A percentile compares a stretch with the other conserved stretches of the same genome.
Conservation (phyloP, 92 coral and sea anemone species). For the Anthopleura xanthogrammica region DNA sequence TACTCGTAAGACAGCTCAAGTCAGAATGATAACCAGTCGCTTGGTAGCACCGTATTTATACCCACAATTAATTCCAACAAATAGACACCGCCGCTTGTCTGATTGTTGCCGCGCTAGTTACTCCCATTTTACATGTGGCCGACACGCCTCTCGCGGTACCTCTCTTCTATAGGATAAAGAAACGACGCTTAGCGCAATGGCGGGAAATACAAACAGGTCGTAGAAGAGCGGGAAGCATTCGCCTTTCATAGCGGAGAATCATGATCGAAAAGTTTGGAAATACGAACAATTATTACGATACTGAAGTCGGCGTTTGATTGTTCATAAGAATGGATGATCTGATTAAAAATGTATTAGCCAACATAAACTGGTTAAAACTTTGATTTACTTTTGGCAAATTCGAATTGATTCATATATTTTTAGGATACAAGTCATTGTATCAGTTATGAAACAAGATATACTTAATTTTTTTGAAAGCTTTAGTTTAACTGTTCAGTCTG, state of each 20-base stretch:
- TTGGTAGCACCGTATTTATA: slow-evolving; percentile 1
- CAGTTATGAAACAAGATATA: too few species aligned
- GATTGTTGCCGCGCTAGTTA: not conserved
- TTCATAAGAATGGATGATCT: too few species aligned
- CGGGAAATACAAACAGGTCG: slow-evolving; percentile 19
- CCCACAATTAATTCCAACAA: not conserved
- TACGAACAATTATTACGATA: not conserved
- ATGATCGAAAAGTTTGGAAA: not conserved
- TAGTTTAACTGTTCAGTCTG: too few species aligned
- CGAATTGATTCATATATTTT: too few species aligned
- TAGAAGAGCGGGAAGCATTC: slow-evolving; percentile 8
- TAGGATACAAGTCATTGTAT: too few species aligned
- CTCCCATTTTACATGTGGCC: not conserved
- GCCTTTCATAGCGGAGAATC: not conserved
- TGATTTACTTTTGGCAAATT: too few species aligned
- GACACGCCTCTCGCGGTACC: not conserved
- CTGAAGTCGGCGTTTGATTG: not conserved
- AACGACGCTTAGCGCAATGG: not conserved
- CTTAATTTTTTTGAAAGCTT: too few species aligned
- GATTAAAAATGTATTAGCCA: too few species aligned
- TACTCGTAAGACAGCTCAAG: not conserved
- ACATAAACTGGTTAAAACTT: not conserved
- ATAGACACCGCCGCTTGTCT: not conserved
- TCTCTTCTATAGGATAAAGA: not conserved
- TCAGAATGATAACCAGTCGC: not conserved